Evolutionary conservation across 2,113 vertebrate genomes (phyloP), one percentile per base, ranked within the genome.

Genomic region (Myocastor coypus): DNA sequence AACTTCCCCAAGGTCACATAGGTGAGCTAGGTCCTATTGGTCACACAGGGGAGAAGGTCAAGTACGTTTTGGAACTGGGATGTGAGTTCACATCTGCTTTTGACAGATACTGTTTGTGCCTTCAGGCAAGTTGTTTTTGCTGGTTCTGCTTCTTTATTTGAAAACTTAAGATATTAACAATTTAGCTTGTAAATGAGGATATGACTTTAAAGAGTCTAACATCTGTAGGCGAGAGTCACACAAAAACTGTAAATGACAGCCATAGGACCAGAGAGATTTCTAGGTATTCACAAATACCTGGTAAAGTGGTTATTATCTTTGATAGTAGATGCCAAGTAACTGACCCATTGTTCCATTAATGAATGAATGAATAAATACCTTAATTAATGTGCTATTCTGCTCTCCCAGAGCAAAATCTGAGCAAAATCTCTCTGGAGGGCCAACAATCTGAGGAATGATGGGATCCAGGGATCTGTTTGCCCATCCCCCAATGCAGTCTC

Each of bases 391-490:
- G 68, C 50, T 24, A 46, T 28, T 66, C 77, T 90, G 92, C 37
- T 37, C 8, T 87, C 40, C n/a, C 4, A 52, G 9, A 96, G n/a
- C n/a, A n/a, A n/a, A n/a, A 59, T 42, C 30, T 28, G 63, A 89
- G 30, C 16, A 88, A 19, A 93, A 84, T 17, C 6, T 14, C 32
- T 81, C 1, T 9, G 9, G 26, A 78, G 46, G 7, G 40, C 80
- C 77, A 13, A 14, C 0, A 4, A 19, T 14, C 13, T 28, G 64
- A 4, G 19, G 50, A 30, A 9, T 40, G 30, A 16, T 37, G 20
- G 22, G n/a, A 11, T 22, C 6, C 2, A n/a, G 13, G 1, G 26
- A 8, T 17, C 22, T 1, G 0, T 11, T 11, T 63, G 5, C n/a
- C 87, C 14, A 14, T 57, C 14, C 55, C 55, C 55, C 81, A 10